These are phyloP conservation scores for Umimayanthus chanpuru DNA, from an alignment of 92 coral and sea anemone species.

Conservation along the genomic window DNA sequence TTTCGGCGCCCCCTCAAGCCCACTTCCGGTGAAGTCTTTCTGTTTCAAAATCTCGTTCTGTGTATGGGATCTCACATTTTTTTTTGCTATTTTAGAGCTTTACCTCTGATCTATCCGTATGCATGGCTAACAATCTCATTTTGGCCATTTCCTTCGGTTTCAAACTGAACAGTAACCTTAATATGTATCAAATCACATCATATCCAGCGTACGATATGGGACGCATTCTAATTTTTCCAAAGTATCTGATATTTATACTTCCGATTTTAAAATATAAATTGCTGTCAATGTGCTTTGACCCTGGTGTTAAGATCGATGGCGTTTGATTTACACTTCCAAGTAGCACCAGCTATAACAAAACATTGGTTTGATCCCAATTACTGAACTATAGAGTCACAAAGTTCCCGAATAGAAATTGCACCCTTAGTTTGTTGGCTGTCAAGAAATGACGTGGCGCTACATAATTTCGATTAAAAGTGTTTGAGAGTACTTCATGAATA, in stretches of 20 bases:
- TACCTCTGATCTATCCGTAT: too few species aligned
- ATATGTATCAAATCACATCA: background rate
- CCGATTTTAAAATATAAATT: background rate
- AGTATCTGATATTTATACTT: background rate
- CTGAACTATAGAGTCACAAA: too few species aligned
- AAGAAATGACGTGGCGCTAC: too few species aligned
- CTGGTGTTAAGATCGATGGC: background rate
- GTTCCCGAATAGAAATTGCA: background rate
- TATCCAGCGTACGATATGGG: background rate
- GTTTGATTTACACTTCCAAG: conserved; percentile 12
- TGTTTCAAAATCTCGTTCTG: too few species aligned
- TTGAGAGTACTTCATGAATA: too few species aligned
- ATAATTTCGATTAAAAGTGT: background rate
- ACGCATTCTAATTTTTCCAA: background rate
- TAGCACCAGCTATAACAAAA: background rate
- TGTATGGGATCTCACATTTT: too few species aligned
- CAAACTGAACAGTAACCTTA: too few species aligned
- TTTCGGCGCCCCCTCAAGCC: too few species aligned
- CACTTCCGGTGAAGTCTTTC: too few species aligned
- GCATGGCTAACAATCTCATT: too few species aligned
- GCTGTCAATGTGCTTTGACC: background rate
- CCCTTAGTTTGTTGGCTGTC: background rate
- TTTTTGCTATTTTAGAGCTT: too few species aligned
- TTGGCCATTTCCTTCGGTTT: too few species aligned
- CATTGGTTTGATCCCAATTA: background rate